phyloP scores from a whole-genome alignment of 1,140 invertebrate genomes.

The Aphaenogaster ashmeadi region DNA sequence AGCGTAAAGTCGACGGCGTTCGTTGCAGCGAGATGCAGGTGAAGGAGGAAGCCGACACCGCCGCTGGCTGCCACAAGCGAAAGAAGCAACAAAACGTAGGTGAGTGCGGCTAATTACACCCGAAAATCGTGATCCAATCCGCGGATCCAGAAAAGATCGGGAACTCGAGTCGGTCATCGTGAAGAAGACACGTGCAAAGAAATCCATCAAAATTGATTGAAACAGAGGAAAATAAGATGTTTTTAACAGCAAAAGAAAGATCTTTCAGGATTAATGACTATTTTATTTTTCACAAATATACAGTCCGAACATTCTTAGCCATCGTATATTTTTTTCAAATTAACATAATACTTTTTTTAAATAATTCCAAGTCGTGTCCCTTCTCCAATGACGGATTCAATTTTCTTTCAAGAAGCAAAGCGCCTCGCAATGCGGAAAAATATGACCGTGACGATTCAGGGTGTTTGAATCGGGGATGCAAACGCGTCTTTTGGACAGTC shows the following conservation, averaged over 20 bases:
- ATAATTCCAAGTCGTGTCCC: not conserved
- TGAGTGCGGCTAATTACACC: conserved; percentile 74
- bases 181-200: not conserved
- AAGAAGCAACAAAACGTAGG: conserved; percentile 91
- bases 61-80: conserved; percentile 89
- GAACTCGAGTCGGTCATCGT: not conserved
- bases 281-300: not conserved
- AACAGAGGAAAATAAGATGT: not conserved
- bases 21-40: conserved; percentile 85
- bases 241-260: not conserved
- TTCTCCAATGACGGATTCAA: conserved; percentile 15
- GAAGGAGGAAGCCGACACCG: conserved; percentile 92
- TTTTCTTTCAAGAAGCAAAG: conserved; percentile 20
- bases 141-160: not conserved
- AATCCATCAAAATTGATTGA: not conserved
- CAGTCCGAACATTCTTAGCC: not conserved
- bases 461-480: conserved; percentile 2
- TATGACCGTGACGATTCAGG: not conserved
- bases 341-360: not conserved
- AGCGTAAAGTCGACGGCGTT: conserved; percentile 89
- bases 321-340: not conserved
- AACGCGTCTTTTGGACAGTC: conserved; percentile 33
- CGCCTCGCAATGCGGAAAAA: conserved; percentile 7
- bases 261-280: not conserved
- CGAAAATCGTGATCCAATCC: not conserved